phyloP scores from a whole-genome alignment of 2,113 vertebrate species.

The Corapipo altera region DNA sequence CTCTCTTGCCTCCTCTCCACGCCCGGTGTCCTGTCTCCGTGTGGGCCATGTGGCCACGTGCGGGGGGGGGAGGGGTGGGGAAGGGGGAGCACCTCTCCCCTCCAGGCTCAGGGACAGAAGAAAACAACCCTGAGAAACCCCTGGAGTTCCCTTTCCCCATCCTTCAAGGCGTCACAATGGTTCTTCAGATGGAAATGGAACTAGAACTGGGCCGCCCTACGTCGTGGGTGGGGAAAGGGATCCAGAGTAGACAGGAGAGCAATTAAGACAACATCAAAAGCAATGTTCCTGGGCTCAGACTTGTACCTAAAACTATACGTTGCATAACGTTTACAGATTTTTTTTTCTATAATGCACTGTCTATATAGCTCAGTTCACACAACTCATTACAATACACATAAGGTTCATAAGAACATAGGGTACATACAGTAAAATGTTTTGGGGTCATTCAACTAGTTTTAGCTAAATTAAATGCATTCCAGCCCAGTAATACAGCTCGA shows the following conservation, averaged over 20 bases:
- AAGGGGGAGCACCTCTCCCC: no score
- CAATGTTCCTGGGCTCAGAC: neutral
- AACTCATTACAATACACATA: neutral
- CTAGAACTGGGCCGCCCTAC: no score
- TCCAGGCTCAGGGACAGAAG: no score
- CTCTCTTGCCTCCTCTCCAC: no score
- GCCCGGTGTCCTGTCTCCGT: no score
- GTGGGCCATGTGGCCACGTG: no score
- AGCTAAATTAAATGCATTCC: neutral
- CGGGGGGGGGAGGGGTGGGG: no score
- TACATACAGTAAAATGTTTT: neutral
- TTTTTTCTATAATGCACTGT: neutral
- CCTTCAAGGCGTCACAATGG: no score
- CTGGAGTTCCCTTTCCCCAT: no score
- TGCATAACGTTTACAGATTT: neutral
- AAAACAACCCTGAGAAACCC: no score
- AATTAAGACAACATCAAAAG: slow-evolving; percentile 31
- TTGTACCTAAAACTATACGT: neutral
- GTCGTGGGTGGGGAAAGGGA: no score
- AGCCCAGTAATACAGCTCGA: neutral
- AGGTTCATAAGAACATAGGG: neutral
- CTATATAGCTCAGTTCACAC: neutral
- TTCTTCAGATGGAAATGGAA: no score
- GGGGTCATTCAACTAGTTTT: neutral
- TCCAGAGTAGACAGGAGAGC: neutral